A percentile compares a stretch with the other conserved stretches of the same genome.
phyloP scores from a whole-genome alignment of 2,797 vertebrate species.

The Melanotaenia pygmaea region DNA sequence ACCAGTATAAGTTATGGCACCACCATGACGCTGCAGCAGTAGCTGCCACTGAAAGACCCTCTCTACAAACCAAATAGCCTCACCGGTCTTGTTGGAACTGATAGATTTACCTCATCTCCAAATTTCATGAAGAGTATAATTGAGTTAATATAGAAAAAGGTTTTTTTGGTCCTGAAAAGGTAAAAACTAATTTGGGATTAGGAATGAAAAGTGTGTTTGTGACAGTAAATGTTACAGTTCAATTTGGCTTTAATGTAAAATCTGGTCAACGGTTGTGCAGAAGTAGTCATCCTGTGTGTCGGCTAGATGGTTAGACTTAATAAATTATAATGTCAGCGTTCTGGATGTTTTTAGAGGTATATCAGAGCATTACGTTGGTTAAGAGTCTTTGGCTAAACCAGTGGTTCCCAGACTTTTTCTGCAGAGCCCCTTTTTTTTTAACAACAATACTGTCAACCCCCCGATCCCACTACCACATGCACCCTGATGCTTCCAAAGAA shows the following conservation, averaged over 20 bases:
- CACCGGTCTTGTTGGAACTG: background rate
- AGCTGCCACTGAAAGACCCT: background rate
- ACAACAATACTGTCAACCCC: too few species aligned
- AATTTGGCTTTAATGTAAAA: conserved; percentile 28
- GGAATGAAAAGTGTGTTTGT: conserved; percentile 26
- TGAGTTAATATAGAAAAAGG: background rate
- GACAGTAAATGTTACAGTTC: too few species aligned
- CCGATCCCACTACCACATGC: too few species aligned
- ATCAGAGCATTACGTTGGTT: background rate
- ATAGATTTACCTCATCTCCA: background rate
- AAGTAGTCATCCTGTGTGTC: conserved; percentile 12
- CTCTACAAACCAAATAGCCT: background rate
- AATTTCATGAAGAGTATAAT: background rate
- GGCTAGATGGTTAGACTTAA: conserved; percentile 14
- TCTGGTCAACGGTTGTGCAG: background rate
- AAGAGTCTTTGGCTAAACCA: background rate
- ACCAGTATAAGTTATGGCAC: background rate
- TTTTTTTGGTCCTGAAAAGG: conserved; percentile 1
- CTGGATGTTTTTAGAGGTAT: background rate
- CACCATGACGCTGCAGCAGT: background rate
- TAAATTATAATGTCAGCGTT: conserved; percentile 4
- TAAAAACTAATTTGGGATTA: conserved; percentile 21
- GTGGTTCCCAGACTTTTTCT: too few species aligned
- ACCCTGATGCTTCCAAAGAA: too few species aligned
- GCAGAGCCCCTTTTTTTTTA: too few species aligned